Percentiles rank a stretch among this genome's conserved stretches.
Conservation (phyloP, 2,797 vertebrate genomes). For the Lemur catta region DNA sequence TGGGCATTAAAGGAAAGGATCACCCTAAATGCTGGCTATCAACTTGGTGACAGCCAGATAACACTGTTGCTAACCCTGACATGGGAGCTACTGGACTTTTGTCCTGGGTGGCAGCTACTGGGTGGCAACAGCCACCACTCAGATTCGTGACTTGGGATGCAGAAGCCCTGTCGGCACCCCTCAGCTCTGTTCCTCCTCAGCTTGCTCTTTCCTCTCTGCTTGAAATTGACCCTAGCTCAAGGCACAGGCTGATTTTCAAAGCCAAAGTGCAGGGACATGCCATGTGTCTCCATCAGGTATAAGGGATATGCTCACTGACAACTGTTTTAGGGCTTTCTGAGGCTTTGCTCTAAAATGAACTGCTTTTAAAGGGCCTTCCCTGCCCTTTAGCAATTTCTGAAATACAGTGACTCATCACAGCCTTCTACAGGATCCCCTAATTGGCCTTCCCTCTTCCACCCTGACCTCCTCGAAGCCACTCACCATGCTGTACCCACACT, state of each 20-base stretch:
- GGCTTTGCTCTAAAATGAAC: background rate
- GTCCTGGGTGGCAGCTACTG: background rate
- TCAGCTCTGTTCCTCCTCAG: background rate
- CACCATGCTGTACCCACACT: background rate
- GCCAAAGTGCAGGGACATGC: background rate
- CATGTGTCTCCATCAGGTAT: background rate
- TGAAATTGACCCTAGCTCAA: background rate
- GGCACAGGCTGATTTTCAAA: background rate
- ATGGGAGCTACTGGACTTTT: background rate
- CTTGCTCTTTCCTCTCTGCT: background rate
- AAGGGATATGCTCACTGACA: background rate
- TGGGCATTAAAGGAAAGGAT: slow-evolving; percentile 28
- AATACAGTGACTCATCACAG: background rate
- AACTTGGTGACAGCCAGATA: background rate
- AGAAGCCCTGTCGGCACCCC: background rate
- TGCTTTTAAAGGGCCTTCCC: background rate
- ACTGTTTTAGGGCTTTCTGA: background rate
- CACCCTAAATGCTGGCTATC: background rate
- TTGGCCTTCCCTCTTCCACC: background rate
- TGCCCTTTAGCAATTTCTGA: background rate
- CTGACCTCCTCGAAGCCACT: background rate
- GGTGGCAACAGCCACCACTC: background rate
- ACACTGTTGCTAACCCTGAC: background rate
- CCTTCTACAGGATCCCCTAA: background rate
- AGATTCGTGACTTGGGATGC: background rate